A percentile compares a stretch with the other conserved stretches of the same genome.
Evolutionary conservation across 2,888 invertebrate species (phyloP).

Genomic region (Hipparchia semele): DNA sequence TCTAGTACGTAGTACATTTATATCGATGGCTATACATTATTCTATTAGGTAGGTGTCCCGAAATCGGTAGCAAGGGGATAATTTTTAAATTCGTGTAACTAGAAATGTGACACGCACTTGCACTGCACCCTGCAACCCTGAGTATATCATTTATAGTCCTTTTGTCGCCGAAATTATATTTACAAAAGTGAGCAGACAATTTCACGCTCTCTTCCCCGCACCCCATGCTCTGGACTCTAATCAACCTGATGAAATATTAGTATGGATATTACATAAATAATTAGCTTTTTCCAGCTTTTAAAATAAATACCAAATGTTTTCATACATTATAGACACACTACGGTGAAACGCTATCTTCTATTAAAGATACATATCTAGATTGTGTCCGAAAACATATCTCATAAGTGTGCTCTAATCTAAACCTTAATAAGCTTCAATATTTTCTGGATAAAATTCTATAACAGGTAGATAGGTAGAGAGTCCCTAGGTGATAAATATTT

Average conservation of each 20-base stretch:
- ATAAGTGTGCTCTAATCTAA: too few species aligned
- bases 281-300: not conserved
- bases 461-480: not conserved
- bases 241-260: slow-evolving; percentile 61
- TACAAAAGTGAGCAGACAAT: slow-evolving; percentile 84
- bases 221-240: slow-evolving; percentile 77
- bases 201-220: slow-evolving; percentile 81
- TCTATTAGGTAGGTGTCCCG: not conserved
- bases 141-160: slow-evolving; percentile 81
- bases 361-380: too few species aligned
- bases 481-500: not conserved
- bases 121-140: slow-evolving; percentile 70
- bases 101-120: slow-evolving; percentile 68
- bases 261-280: slow-evolving; percentile 48
- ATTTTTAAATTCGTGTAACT: slow-evolving; percentile 68
- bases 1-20: too few species aligned
- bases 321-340: not conserved
- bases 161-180: slow-evolving; percentile 83
- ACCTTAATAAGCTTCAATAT: not conserved
- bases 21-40: not conserved
- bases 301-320: not conserved
- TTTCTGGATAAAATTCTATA: not conserved
- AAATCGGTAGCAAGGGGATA: slow-evolving; percentile 44
- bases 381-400: too few species aligned
- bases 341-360: too few species aligned